Percentiles rank a stretch among this genome's conserved stretches.
Conservation (phyloP, 2,888 invertebrate species). For the Acleris sparsana region DNA sequence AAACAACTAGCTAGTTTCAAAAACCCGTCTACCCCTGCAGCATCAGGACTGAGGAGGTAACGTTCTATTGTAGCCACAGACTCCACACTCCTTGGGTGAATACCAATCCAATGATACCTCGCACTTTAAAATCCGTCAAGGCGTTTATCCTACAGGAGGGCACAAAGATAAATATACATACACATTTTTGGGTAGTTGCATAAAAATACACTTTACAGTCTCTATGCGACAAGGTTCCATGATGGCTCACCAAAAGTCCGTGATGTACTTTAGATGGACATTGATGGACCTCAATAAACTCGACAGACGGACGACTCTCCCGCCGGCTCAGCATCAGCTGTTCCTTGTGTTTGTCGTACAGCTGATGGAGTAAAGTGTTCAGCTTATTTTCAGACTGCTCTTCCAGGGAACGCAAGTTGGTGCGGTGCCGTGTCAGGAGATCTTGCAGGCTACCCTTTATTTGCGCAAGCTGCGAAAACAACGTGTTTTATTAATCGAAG, state of each 20-base stretch:
- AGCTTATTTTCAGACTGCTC: slow-evolving; percentile 43
- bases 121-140: no score
- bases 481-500: no score
- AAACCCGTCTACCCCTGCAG: no score
- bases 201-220: no score
- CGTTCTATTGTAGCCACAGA: no score
- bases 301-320: slow-evolving; percentile 41
- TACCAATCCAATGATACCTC: no score
- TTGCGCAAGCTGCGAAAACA: slow-evolving; percentile 40
- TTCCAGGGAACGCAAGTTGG: slow-evolving; percentile 48
- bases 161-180: no score
- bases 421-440: slow-evolving; percentile 49
- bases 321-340: slow-evolving; percentile 47
- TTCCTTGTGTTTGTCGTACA: slow-evolving; percentile 69
- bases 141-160: no score
- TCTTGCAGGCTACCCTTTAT: slow-evolving; percentile 61
- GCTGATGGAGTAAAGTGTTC: slow-evolving; percentile 47
- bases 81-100: no score
- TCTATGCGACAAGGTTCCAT: background rate
- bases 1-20: no score
- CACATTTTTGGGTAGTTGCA: no score
- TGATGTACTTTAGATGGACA: slow-evolving; percentile 29
- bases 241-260: background rate
- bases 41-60: no score
- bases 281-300: slow-evolving; percentile 55